Base-by-base conservation (phyloP, 2,888 invertebrate species). In the Matsumyia berberina region DNA sequence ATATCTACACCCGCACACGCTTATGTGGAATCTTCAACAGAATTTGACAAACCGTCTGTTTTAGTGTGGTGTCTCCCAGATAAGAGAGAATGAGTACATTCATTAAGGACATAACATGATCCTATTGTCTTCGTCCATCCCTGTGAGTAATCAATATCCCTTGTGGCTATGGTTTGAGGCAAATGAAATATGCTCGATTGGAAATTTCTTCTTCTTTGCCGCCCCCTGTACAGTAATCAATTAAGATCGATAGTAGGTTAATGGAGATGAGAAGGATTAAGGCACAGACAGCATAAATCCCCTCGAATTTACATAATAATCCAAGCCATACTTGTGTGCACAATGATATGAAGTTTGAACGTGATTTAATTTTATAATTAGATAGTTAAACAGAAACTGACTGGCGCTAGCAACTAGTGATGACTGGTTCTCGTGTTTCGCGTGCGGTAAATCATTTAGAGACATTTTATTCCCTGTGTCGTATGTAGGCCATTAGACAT, bases 371-470 rank as follows among this genome's bases (percentile, higher is more conserved):
- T 31, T 15, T 17, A 15, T 17, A 37, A 17, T 7, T 17, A 24
- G 35, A 6, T 57, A 7, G 58, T 60, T 44, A 29, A 39, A 39
- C 29, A 58, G 58, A 29, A 42, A 35, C 35, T 37, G 4, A 37
- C 3, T 9, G 15, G 2, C 17, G 17, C 19, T 64, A 29, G 49
- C 64, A 64, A 64, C 64, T 64, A 49, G 64, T 64, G 64, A 35
- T 64, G 49, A 49, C 17, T 24, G 49, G 35, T 37, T 24, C 19
- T 51, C 29, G 37, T 12, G 29, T 37, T 66, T 66, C 51, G 66
- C 51, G 66, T 66, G 66, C 7, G 51, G 51, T 66, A 37, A 66
- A 51, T 66, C 49, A 66, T 66, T 66, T 51, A 51, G 66, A 35
- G 15, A 39, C 19, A 24, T 66, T 66, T 24, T 29, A 37, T 24